phyloP scores from a whole-genome alignment of 2,888 invertebrate species.

The Cryptops parisi region DNA sequence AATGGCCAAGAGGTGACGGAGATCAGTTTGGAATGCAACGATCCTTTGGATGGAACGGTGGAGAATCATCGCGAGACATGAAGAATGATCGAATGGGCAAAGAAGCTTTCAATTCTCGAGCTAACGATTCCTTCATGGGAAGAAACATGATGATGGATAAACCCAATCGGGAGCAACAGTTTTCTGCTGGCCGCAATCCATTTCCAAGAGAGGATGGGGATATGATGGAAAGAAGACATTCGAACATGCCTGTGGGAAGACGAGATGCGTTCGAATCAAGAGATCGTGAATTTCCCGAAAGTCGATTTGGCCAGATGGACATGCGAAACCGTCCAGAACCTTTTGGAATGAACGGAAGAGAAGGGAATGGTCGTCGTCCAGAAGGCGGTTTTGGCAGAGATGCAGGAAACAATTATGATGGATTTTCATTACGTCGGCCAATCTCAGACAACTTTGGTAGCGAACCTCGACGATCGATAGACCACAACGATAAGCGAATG shows the following conservation, averaged over 20 bases:
- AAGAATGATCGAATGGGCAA: not conserved
- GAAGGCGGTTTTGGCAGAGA: not conserved
- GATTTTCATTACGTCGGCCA: not conserved
- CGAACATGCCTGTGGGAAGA: not conserved
- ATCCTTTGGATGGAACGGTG: not conserved
- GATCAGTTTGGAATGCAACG: not conserved
- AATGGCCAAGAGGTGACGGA: not conserved
- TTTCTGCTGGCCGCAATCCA: not conserved
- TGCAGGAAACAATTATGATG: not conserved
- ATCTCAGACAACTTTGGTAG: conserved; percentile 4
- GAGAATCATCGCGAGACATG: not conserved
- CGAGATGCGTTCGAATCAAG: not conserved
- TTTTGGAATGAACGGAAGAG: not conserved
- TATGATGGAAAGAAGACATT: not conserved
- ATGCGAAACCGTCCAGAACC: not conserved
- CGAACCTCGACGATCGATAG: conserved; percentile 1
- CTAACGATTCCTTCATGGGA: not conserved
- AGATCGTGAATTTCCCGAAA: not conserved
- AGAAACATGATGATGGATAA: not conserved
- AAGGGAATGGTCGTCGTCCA: not conserved
- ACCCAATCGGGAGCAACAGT: not conserved
- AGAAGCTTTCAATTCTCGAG: not conserved
- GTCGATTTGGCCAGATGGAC: too few relatives aligned
- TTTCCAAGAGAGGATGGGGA: not conserved
- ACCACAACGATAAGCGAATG: conserved; percentile 6